phyloP scores from a whole-genome alignment of 2,888 invertebrate species.

The Anoncus sp. region DNA sequence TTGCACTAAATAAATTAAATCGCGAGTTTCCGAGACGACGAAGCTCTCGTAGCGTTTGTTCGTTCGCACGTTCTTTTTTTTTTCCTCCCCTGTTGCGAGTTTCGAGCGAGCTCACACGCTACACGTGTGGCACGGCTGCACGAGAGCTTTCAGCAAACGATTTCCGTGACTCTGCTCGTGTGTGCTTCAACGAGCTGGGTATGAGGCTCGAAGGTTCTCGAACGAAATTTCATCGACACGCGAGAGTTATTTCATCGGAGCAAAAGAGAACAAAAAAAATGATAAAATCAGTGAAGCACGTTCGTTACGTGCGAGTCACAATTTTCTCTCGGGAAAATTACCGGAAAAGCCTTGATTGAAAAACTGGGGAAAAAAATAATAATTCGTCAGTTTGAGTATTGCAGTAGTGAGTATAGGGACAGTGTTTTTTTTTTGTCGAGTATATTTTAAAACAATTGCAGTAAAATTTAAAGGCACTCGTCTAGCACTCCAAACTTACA shows the following conservation, averaged over 20 bases:
- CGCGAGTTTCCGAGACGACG: neutral
- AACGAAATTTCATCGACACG: slow-evolving; percentile 40
- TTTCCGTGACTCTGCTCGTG: slow-evolving; percentile 44
- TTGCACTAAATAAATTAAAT: slow-evolving; percentile 35
- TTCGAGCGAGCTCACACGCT: slow-evolving; percentile 19
- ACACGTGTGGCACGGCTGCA: slow-evolving; percentile 3
- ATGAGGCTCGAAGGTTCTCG: slow-evolving; percentile 9
- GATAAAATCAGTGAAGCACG: slow-evolving; percentile 1
- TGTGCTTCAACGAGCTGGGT: neutral
- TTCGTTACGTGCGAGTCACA: neutral
- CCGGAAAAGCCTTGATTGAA: neutral
- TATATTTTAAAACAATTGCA: neutral
- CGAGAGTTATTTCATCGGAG: slow-evolving; percentile 27
- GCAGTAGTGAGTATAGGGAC: neutral
- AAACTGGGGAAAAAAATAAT: slow-evolving; percentile 3
- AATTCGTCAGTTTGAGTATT: neutral
- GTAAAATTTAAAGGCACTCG: too few species aligned
- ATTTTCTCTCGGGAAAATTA: slow-evolving; percentile 8
- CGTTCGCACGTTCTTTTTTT: slow-evolving; percentile 2
- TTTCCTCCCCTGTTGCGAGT: slow-evolving; percentile 13
- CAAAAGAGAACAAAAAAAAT: neutral
- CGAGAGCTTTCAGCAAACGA: slow-evolving; percentile 44
- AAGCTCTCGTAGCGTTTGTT: neutral
- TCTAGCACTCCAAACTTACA: too few species aligned
- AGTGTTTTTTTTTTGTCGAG: neutral